Evolutionary conservation across 2,113 vertebrate genomes (phyloP).

Genomic region (Tringa solitaria): DNA sequence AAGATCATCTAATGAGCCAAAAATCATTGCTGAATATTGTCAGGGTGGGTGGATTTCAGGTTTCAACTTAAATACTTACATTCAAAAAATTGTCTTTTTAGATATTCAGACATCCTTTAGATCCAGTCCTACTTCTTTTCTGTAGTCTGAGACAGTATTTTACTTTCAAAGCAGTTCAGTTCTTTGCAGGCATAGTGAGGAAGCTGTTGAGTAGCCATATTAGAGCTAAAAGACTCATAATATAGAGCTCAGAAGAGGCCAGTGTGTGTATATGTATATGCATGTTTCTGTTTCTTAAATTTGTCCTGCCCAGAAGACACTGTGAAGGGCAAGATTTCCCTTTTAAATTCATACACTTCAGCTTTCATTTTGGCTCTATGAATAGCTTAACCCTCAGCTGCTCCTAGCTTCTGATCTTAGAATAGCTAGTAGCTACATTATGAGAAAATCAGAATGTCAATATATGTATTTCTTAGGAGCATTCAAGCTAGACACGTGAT

Average conservation of each 20-base stretch:
- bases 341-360: neutral
- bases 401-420: neutral
- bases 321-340: neutral
- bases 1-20: neutral
- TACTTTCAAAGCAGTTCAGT: neutral
- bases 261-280: neutral
- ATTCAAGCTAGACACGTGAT: neutral
- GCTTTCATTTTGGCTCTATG: constrained; percentile 11
- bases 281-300: neutral
- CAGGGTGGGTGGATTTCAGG: neutral
- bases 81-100: neutral
- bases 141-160: neutral
- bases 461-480: constrained; percentile 21
- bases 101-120: neutral
- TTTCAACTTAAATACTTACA: neutral
- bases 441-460: constrained; percentile 47
- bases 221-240: neutral
- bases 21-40: neutral
- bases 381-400: constrained; percentile 48
- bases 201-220: neutral
- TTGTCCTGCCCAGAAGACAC: neutral
- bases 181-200: neutral
- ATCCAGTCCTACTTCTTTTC: neutral
- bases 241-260: neutral
- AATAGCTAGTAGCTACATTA: constrained; percentile 56